Evolutionary conservation across 2,888 invertebrate genomes (phyloP).

Genomic region (Machimus atricapillus): DNA sequence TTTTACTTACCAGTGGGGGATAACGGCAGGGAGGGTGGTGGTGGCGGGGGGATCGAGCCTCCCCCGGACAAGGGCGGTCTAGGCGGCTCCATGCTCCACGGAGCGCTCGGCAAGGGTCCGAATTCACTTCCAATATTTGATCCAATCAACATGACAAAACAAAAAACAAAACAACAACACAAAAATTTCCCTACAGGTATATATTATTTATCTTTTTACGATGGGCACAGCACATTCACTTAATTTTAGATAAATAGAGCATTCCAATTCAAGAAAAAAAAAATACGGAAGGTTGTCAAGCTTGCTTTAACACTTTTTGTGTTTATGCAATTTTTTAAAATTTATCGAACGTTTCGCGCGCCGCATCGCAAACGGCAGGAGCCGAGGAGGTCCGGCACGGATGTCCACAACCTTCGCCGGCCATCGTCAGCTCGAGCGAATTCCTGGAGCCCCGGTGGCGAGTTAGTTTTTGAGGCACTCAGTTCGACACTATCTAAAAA

Average conservation of each 20-base stretch:
- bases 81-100: constrained; percentile 55
- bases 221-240: constrained; percentile 12
- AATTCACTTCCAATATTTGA: constrained; percentile 55
- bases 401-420: not conserved
- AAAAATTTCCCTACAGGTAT: not conserved
- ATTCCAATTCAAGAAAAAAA: not conserved
- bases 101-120: constrained; percentile 53
- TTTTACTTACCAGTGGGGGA: constrained; percentile 65
- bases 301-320: not conserved
- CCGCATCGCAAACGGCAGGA: not conserved
- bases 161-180: constrained; percentile 39
- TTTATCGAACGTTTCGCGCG: not conserved
- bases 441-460: not conserved
- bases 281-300: not conserved
- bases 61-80: constrained; percentile 51
- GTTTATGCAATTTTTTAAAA: not conserved
- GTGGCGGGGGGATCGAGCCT: constrained; percentile 60
- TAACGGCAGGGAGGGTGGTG: constrained; percentile 65
- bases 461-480: not conserved
- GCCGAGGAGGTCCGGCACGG: not conserved
- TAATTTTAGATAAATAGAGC: not conserved
- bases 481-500: not conserved
- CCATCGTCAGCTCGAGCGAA: not conserved
- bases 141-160: constrained; percentile 55
- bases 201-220: not conserved